phyloP scores from a whole-genome alignment of 2,888 invertebrate genomes.

The Lumbricus terrestris region DNA sequence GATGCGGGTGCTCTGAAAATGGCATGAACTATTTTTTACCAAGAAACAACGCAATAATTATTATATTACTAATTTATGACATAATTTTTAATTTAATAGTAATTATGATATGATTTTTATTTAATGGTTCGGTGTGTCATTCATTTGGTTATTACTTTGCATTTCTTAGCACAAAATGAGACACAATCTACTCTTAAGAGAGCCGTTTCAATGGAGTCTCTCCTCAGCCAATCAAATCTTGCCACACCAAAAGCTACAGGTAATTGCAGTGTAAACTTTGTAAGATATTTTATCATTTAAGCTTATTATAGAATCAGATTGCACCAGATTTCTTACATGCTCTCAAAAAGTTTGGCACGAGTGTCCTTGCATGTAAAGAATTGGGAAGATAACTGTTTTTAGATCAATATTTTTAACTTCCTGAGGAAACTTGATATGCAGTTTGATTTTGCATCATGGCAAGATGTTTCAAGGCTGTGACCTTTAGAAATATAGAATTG shows the following conservation, averaged over 20 bases:
- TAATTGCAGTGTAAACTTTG: neutral
- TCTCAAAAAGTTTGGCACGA: neutral
- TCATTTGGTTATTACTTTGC: conserved; percentile 51
- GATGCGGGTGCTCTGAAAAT: neutral
- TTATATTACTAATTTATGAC: neutral
- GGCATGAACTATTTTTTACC: neutral
- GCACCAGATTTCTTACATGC: neutral
- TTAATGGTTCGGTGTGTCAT: too few species aligned
- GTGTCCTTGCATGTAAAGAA: neutral
- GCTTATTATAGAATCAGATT: neutral
- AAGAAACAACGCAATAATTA: neutral
- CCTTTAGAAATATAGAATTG: neutral
- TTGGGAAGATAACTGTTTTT: neutral
- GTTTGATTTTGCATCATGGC: neutral
- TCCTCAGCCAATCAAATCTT: conserved; percentile 26
- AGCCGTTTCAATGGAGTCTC: conserved; percentile 26
- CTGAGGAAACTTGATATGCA: neutral
- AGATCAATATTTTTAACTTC: neutral
- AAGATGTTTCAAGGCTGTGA: neutral
- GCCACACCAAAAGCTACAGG: neutral
- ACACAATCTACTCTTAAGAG: conserved; percentile 25
- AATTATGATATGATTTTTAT: neutral
- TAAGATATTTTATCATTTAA: neutral
- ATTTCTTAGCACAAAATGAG: conserved; percentile 15
- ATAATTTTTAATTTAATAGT: too few species aligned